phyloP scores from a whole-genome alignment of 2,888 invertebrate genomes.

The Crossocerus cetratus region DNA sequence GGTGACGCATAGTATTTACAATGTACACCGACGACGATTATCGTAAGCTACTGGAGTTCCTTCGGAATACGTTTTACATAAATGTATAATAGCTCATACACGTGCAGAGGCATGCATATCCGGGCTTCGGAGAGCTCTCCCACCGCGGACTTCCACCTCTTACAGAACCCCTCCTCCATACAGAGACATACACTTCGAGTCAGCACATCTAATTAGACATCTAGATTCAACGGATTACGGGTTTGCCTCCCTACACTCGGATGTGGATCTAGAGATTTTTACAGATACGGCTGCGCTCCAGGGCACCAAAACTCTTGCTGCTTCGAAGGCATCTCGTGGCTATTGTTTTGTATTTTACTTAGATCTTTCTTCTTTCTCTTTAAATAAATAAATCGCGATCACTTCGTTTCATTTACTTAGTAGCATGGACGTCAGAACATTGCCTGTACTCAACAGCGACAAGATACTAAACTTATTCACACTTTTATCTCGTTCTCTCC shows the following conservation, averaged over 20 bases:
- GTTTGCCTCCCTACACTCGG: slow-evolving; percentile 19
- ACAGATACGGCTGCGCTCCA: slow-evolving; percentile 49
- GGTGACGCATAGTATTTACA: slow-evolving; percentile 55
- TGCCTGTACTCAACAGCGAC: slow-evolving; percentile 54
- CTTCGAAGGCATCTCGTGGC: slow-evolving; percentile 75
- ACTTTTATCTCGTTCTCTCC: slow-evolving; percentile 29
- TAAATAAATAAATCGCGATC: slow-evolving; percentile 71
- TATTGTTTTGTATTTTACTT: slow-evolving; percentile 66
- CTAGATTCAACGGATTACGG: slow-evolving; percentile 29
- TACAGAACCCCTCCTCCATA: slow-evolving; percentile 1
- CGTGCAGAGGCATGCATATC: slow-evolving; percentile 33
- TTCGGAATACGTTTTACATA: slow-evolving; percentile 50
- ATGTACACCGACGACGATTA: slow-evolving; percentile 54
- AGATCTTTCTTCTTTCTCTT: slow-evolving; percentile 52
- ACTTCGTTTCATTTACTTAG: slow-evolving; percentile 52
- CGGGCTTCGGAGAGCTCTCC: slow-evolving; percentile 28
- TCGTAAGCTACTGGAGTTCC: slow-evolving; percentile 46
- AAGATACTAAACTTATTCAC: slow-evolving; percentile 51
- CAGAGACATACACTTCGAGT: slow-evolving; percentile 34
- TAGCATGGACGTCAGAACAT: slow-evolving; percentile 67
- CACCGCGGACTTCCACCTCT: background rate
- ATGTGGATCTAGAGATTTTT: slow-evolving; percentile 16
- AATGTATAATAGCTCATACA: slow-evolving; percentile 37
- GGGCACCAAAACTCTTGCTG: slow-evolving; percentile 70
- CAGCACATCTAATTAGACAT: slow-evolving; percentile 32